Percentiles rank a stretch among this genome's conserved stretches.
Conservation (phyloP, 1,140 invertebrate species). For the Phocides pigmalion region DNA sequence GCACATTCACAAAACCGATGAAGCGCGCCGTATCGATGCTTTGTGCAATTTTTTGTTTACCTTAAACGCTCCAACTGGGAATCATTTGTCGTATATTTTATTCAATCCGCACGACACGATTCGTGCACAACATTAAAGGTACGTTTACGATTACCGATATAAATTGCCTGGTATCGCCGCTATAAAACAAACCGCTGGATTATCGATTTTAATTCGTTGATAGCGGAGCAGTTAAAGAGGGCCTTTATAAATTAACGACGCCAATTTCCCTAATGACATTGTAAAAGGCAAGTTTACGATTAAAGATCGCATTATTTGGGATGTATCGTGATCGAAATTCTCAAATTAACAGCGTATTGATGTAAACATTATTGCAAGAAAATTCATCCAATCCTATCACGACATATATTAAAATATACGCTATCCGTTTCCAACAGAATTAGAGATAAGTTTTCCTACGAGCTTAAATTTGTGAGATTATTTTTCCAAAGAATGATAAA, state of each 20-base stretch:
- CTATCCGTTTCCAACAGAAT: slow-evolving; percentile 38
- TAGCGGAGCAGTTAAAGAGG: slow-evolving; percentile 72
- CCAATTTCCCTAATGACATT: slow-evolving; percentile 82
- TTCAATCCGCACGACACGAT: slow-evolving; percentile 45
- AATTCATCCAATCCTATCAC: slow-evolving; percentile 17
- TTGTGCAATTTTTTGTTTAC: slow-evolving; percentile 34
- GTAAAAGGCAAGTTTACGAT: slow-evolving; percentile 81
- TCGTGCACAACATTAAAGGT: slow-evolving; percentile 59
- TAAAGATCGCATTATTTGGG: slow-evolving; percentile 52
- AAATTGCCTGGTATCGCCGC: slow-evolving; percentile 68
- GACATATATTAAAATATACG: slow-evolving; percentile 13
- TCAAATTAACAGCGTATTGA: slow-evolving; percentile 43
- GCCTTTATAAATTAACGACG: slow-evolving; percentile 78
- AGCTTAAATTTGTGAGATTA: neutral
- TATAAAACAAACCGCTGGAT: slow-evolving; percentile 79
- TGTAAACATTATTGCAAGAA: slow-evolving; percentile 20
- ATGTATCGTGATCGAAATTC: slow-evolving; percentile 41
- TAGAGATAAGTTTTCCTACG: slow-evolving; percentile 41
- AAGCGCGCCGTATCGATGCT: slow-evolving; percentile 27
- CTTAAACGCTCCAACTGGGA: slow-evolving; percentile 23
- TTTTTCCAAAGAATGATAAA: neutral
- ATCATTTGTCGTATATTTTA: slow-evolving; percentile 32
- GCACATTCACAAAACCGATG: slow-evolving; percentile 38
- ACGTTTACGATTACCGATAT: slow-evolving; percentile 69
- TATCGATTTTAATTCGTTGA: slow-evolving; percentile 79